phyloP scores from a whole-genome alignment of 2,113 vertebrate species.

The Microcebus ravelobensis region DNA sequence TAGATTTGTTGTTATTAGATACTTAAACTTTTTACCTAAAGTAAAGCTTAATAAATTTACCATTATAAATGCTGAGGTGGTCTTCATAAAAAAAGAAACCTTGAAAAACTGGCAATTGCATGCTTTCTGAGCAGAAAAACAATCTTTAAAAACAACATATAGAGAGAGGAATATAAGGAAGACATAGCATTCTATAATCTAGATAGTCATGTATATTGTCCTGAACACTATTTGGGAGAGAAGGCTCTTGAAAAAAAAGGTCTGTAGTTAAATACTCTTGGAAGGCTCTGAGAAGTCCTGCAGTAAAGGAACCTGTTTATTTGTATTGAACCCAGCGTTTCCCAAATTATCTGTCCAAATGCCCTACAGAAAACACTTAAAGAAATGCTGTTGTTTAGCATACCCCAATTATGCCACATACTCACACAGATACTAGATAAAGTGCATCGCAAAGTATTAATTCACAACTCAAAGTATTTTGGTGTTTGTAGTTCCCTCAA shows the following conservation, averaged over 20 bases:
- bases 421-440: background rate
- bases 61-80: background rate
- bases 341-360: background rate
- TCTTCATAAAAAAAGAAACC: background rate
- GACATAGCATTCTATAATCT: background rate
- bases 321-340: background rate
- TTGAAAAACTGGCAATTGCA: background rate
- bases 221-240: background rate
- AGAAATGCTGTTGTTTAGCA: background rate
- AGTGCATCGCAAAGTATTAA: background rate
- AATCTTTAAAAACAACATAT: background rate
- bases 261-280: background rate
- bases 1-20: background rate
- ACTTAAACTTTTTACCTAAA: background rate
- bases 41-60: background rate
- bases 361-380: background rate
- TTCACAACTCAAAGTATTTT: background rate
- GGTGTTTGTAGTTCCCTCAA: background rate
- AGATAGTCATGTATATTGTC: background rate
- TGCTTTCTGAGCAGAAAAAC: background rate
- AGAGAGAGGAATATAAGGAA: background rate
- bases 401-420: background rate
- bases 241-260: background rate
- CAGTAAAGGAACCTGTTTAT: background rate
- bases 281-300: background rate